These are phyloP conservation scores for Choreutis nemorana DNA, from an alignment of 2,888 invertebrate genomes.

Conservation along the genomic window DNA sequence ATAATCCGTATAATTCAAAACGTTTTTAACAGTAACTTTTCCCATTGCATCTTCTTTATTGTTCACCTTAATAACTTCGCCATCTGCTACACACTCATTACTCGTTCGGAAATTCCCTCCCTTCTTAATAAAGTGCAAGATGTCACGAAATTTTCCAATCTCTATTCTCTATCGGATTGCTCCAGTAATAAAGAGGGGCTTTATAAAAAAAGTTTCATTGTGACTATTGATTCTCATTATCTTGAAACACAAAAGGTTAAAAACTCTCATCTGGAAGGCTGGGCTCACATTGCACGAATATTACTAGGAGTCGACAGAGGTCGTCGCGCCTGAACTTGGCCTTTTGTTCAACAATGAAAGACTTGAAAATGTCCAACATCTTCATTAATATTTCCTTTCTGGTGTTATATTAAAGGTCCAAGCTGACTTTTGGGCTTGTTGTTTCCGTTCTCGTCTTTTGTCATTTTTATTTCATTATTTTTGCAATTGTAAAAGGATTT, in stretches of 20 bases:
- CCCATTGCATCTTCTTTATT: too few species aligned
- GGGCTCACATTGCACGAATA: conserved; percentile 14
- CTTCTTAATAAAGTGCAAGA: conserved; percentile 44
- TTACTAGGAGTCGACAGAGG: conserved; percentile 19
- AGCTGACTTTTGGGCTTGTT: too few species aligned
- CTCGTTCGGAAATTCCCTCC: too few species aligned
- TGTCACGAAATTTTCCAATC: conserved; percentile 40
- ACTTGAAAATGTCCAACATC: conserved; percentile 43
- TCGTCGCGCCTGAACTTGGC: conserved; percentile 20
- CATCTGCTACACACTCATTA: too few species aligned
- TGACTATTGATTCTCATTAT: conserved; percentile 30
- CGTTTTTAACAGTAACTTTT: too few species aligned
- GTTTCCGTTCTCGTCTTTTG: too few species aligned
- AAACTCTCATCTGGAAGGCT: conserved; percentile 31
- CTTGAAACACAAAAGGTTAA: conserved; percentile 31
- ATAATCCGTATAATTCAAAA: too few species aligned
- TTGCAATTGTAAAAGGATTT: too few species aligned
- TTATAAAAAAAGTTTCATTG: conserved; percentile 25
- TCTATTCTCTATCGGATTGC: conserved; percentile 40
- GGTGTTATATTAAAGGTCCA: background rate
- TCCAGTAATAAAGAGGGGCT: conserved; percentile 43
- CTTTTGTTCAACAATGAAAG: conserved; percentile 38
- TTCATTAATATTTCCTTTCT: conserved; percentile 42
- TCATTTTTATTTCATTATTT: too few species aligned
- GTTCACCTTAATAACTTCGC: too few species aligned